Base-by-base conservation (phyloP, 2,888 invertebrate species). In the Incurvaria masculella region DNA sequence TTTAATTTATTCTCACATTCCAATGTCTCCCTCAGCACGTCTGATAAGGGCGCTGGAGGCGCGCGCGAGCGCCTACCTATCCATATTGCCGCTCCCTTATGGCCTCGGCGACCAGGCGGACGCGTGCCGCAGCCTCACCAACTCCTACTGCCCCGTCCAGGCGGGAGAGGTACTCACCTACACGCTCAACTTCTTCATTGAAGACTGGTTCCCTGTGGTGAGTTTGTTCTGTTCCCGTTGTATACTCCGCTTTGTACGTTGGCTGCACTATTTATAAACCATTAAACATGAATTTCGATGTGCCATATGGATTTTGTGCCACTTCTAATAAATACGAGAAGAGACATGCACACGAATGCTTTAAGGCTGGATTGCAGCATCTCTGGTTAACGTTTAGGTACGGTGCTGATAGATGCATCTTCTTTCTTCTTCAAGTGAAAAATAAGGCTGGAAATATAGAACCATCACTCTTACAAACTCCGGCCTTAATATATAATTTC, bases 101-200 rank as follows among this genome's bases (percentile, higher is more conserved):
- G 51, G 52, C 42, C 57, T 69, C 17, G 56, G 49, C 0, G 54
- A 49, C 0, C 51, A 61, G 17, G 55, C 60, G 0, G 33, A 52
- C 33, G 65, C 68, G 21, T 67, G 68, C 57, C 63, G 66, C 57
- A 63, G 58, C 60, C 52, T 68, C 6, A 54, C 54, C 21, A 66
- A 66, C 57, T 54, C 63, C 11, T 60, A 58, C 57, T 68, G 68
- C 49, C 68, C 68, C 0, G 51, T 68, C 10, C 43, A 58, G 21
- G 49, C 53, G 21, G 60, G 54, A 0, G 64, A 64, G 41, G 51
- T 64, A 5, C 47, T 65, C 1, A 39, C 52, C 16, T 68, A 67
- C 52, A 57, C 55, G 0, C 55, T 67, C 2, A 54, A 50, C 16
- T 62, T 66, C 61, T 59, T 42, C 47, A 65, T 68, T 2, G 61